Percentiles rank a stretch among this genome's conserved stretches.
Conservation (phyloP, 2,113 vertebrate genomes). For the Oncorhynchus keta region DNA sequence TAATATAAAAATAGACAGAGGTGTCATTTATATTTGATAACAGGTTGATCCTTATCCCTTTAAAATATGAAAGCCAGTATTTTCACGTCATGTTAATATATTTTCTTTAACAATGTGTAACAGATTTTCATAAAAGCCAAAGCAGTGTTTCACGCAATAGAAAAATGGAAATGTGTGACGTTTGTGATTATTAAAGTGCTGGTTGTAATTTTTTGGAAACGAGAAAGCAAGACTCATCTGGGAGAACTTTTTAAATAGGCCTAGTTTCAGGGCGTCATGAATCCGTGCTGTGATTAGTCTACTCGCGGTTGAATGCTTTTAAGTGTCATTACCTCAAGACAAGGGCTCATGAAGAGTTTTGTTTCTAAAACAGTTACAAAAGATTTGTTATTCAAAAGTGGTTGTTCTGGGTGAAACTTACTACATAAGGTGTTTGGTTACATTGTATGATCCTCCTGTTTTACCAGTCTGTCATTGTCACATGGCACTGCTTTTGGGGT, state of each 20-base stretch:
- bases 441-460: no score
- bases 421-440: no score
- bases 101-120: conserved; percentile 6
- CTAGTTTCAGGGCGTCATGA: neutral
- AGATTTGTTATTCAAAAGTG: no score
- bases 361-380: no score
- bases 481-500: no score
- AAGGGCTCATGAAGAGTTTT: no score
- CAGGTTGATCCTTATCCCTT: conserved; percentile 4
- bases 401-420: no score
- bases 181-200: neutral
- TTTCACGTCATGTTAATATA: neutral
- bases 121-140: neutral
- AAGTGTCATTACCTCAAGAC: no score
- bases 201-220: neutral
- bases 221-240: neutral
- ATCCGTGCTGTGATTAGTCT: neutral
- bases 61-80: conserved; percentile 25
- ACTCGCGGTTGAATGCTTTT: no score
- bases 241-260: neutral
- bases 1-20: neutral
- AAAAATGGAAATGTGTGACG: neutral
- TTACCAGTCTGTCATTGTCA: no score
- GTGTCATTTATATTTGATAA: neutral
- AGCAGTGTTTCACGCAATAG: no score